Conservation (phyloP, 2,888 invertebrate genomes). For the Megastigmus dorsalis region DNA sequence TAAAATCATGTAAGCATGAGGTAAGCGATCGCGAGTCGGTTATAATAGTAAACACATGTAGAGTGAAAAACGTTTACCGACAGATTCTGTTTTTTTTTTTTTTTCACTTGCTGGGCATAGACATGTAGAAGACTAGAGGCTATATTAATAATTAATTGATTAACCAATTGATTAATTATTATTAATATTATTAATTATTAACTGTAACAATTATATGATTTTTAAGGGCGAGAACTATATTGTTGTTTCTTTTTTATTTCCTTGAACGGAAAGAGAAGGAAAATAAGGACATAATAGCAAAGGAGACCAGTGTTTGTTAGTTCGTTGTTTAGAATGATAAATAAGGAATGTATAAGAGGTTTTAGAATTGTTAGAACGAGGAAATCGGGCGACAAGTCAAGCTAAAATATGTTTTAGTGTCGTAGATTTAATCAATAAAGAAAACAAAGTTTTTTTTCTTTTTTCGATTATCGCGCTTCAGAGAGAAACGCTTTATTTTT, state of each 20-base stretch:
- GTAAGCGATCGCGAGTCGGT: slow-evolving; percentile 22
- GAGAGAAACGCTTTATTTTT: slow-evolving; percentile 43
- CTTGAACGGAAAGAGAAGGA: background rate
- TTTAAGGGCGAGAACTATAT: slow-evolving; percentile 31
- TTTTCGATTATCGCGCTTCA: slow-evolving; percentile 25
- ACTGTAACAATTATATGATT: slow-evolving; percentile 21
- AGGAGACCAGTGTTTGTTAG: slow-evolving; percentile 52
- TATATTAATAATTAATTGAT: slow-evolving; percentile 66
- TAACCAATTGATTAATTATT: slow-evolving; percentile 64
- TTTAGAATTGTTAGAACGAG: slow-evolving; percentile 17
- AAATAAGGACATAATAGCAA: slow-evolving; percentile 40
- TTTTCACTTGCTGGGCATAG: slow-evolving; percentile 71
- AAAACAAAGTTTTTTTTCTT: slow-evolving; percentile 7
- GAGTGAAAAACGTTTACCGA: slow-evolving; percentile 28
- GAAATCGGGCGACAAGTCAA: slow-evolving; percentile 16
- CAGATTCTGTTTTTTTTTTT: slow-evolving; percentile 55
- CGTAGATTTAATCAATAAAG: slow-evolving; percentile 26
- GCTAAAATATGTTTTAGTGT: slow-evolving; percentile 38
- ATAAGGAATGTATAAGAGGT: slow-evolving; percentile 16
- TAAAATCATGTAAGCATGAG: slow-evolving; percentile 56
- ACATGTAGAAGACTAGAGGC: slow-evolving; percentile 72
- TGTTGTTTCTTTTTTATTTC: slow-evolving; percentile 47
- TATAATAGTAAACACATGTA: slow-evolving; percentile 22
- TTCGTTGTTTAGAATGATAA: slow-evolving; percentile 42
- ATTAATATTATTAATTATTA: slow-evolving; percentile 62